Evolutionary conservation across 1,140 invertebrate genomes (phyloP), one percentile per base, ranked within the genome.

Genomic region (Agraylea sexmaculata): DNA sequence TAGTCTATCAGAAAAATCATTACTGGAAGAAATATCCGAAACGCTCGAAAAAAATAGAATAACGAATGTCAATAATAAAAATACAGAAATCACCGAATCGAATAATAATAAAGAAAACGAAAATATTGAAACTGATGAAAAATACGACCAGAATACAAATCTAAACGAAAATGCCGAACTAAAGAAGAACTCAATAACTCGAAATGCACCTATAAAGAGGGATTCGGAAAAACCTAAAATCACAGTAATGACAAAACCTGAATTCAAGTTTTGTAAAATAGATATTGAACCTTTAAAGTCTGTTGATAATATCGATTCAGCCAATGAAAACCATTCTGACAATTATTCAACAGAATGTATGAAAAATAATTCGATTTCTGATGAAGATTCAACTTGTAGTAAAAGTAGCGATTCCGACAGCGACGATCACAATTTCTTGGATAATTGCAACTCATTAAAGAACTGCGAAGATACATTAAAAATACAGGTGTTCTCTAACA

Each of bases 21-120:
- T 78, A 35, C 51, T 78, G 2, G 76, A 78, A 52, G 76, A 78
- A 61, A 78, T 78, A 51, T 75, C 74, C 2, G 76, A 78, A 55
- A 78, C 76, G 3, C 59, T 78, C 44, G 70, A 73, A 54, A 69
- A 70, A 43, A 68, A 66, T 33, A 55, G 64, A 50, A 58, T 65
- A 35, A 53, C 47, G 35, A 54, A 54, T 36, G 47, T 46, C 20
- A 51, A 50, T 16, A 59, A 55, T 29, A 49, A 46, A 33, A 37
- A 36, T 32, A 23, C 15, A 12, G 43, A 47, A 43, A 27, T 35
- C 7, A 47, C 40, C 8, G 58, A 60, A 8, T 34, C 57, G 10
- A 54, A 51, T 37, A 50, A 57, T 30, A 49, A 54, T 18, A 52
- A 57, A 43, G 56, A 51, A 7, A 52, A 57, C 8, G 48, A 47